These are phyloP conservation scores for Sphaerophoria rueppellii DNA, from an alignment of 2,888 invertebrate genomes.

Conservation along the genomic window DNA sequence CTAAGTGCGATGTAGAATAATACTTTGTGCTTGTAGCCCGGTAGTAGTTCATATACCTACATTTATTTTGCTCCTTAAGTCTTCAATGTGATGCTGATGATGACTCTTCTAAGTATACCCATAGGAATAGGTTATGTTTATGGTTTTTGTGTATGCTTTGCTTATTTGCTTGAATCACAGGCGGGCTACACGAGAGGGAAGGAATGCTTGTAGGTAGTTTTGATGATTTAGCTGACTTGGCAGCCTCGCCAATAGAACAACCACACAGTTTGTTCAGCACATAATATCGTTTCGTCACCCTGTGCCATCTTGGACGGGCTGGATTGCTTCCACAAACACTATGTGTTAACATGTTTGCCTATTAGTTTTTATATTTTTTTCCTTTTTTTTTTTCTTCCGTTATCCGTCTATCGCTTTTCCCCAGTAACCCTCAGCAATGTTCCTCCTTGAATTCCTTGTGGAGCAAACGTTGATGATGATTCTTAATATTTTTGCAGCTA, in stretches of 20 bases:
- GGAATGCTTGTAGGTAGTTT: not conserved
- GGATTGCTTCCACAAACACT: constrained; percentile 66
- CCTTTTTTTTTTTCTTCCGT: constrained; percentile 25
- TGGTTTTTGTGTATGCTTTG: not conserved
- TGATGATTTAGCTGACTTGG: constrained; percentile 29
- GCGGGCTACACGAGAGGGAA: not conserved
- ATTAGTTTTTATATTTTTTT: constrained; percentile 62
- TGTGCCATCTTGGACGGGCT: constrained; percentile 58
- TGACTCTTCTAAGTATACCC: constrained; percentile 2
- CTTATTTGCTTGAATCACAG: constrained; percentile 34
- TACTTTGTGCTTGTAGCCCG: constrained; percentile 16
- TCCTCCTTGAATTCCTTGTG: not conserved
- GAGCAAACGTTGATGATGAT: constrained; percentile 19
- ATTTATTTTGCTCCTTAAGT: constrained; percentile 33
- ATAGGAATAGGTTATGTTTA: not conserved
- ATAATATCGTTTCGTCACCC: constrained; percentile 54
- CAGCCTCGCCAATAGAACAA: constrained; percentile 39
- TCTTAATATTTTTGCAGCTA: not conserved
- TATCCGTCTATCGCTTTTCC: not conserved
- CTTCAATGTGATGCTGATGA: constrained; percentile 13
- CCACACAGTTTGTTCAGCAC: constrained; percentile 40
- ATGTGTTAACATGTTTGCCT: constrained; percentile 71
- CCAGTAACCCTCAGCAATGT: not conserved
- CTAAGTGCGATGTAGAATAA: constrained; percentile 52
- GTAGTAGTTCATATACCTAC: constrained; percentile 22